Percentiles rank a stretch among this genome's conserved stretches.
phyloP scores from a whole-genome alignment of 2,888 invertebrate species.

The Caradrina clavipalpis region DNA sequence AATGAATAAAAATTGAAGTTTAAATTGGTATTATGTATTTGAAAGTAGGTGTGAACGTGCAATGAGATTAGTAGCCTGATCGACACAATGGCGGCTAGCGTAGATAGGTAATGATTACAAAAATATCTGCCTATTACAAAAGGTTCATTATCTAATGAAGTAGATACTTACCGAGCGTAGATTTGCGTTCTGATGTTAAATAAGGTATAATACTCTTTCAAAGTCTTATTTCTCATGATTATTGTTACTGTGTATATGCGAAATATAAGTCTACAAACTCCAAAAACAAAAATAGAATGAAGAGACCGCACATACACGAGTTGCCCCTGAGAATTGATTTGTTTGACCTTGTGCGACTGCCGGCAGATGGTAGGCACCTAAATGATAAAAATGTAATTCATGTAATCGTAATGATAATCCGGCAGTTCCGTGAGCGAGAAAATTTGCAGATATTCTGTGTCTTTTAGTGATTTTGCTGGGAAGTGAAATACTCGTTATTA shows the following conservation, averaged over 20 bases:
- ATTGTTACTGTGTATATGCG: not conserved
- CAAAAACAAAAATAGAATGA: conserved; percentile 27
- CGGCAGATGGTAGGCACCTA: not conserved
- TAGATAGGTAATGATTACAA: not conserved
- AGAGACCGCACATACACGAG: not conserved
- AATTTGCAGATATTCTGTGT: not conserved
- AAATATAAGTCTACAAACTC: conserved; percentile 4
- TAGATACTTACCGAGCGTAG: conserved; percentile 45
- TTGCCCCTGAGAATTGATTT: conserved; percentile 48
- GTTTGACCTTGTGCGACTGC: conserved; percentile 61
- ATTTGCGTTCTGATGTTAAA: conserved; percentile 17
- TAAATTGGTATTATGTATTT: too few relatives aligned
- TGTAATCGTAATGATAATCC: conserved; percentile 2
- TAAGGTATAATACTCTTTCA: conserved; percentile 38
- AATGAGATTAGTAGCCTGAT: too few relatives aligned
- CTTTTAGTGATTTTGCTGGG: not conserved
- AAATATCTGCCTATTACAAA: not conserved
- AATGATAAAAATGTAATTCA: conserved; percentile 14
- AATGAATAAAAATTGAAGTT: too few relatives aligned
- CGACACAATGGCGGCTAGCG: not conserved
- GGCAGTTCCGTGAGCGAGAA: not conserved
- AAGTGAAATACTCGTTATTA: too few relatives aligned
- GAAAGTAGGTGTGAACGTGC: too few relatives aligned
- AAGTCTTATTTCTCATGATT: conserved; percentile 49
- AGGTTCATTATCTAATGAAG: not conserved